Evolutionary conservation across 2,888 invertebrate species (phyloP).

Genomic region (Chesias legatella): DNA sequence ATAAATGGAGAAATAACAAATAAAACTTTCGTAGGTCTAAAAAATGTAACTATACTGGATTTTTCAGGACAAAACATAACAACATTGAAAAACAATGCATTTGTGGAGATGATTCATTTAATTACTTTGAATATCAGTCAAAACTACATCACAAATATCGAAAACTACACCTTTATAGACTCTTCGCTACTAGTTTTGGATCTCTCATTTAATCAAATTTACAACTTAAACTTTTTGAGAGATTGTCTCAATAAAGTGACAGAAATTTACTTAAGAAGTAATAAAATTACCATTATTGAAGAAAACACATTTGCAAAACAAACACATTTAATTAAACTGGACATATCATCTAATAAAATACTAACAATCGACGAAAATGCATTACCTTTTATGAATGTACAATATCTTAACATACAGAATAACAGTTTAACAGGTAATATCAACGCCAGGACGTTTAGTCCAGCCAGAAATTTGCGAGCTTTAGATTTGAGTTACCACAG

Average conservation of each 20-base stretch:
- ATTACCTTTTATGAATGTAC: slow-evolving; percentile 54
- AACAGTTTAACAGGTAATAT: slow-evolving; percentile 49
- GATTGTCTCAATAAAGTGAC: slow-evolving; percentile 42
- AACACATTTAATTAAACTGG: slow-evolving; percentile 43
- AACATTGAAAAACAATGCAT: slow-evolving; percentile 43
- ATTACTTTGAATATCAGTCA: slow-evolving; percentile 50
- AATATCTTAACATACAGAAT: slow-evolving; percentile 49
- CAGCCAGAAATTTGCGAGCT: slow-evolving; percentile 52
- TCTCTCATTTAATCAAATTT: slow-evolving; percentile 52
- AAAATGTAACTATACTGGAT: slow-evolving; percentile 41
- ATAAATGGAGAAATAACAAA: slow-evolving; percentile 45
- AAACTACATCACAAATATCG: slow-evolving; percentile 47
- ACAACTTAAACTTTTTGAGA: slow-evolving; percentile 44
- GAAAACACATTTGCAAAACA: slow-evolving; percentile 45
- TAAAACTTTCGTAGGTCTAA: slow-evolving; percentile 50
- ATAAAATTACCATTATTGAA: slow-evolving; percentile 41
- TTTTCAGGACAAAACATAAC: slow-evolving; percentile 48
- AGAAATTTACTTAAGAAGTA: slow-evolving; percentile 51
- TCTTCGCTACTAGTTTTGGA: slow-evolving; percentile 45
- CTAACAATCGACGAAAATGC: slow-evolving; percentile 44
- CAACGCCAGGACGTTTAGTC: slow-evolving; percentile 48
- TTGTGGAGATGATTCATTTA: slow-evolving; percentile 41
- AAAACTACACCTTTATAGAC: slow-evolving; percentile 44
- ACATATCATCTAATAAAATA: slow-evolving; percentile 58
- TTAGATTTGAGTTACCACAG: slow-evolving; percentile 56